phyloP scores from a whole-genome alignment of 2,113 vertebrate species.

The Pipra filicauda region DNA sequence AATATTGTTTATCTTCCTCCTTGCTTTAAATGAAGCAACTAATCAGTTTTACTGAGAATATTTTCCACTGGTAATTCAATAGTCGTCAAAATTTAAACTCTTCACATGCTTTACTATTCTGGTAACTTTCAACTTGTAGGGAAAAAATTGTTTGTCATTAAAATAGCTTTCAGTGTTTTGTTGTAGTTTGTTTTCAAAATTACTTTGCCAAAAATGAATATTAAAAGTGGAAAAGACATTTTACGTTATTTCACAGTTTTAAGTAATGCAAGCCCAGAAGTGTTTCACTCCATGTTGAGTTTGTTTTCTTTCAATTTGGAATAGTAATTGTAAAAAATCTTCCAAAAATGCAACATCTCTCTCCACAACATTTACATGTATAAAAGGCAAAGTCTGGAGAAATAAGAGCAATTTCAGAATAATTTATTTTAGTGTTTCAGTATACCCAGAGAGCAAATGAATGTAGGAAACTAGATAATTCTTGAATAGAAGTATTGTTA shows the following conservation, averaged over 20 bases:
- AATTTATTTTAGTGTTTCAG: not conserved
- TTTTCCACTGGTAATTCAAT: not conserved
- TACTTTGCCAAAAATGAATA: not conserved
- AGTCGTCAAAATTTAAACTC: not conserved
- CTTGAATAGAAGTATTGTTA: not conserved
- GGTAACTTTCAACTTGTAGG: not conserved
- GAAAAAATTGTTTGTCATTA: not conserved
- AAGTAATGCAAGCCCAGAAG: not conserved
- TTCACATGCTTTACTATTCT: not conserved
- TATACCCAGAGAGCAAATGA: not conserved
- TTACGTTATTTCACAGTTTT: not conserved
- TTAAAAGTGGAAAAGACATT: not conserved
- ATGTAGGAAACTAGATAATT: not conserved
- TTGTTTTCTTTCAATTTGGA: not conserved
- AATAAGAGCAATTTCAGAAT: not conserved
- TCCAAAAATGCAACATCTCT: not conserved
- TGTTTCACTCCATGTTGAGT: not conserved
- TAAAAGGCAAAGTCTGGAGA: not conserved
- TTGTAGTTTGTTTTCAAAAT: not conserved
- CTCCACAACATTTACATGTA: not conserved
- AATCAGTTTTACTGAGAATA: not conserved
- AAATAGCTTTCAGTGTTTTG: not conserved
- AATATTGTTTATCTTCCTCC: not conserved
- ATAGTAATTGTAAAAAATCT: not conserved
- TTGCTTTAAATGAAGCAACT: not conserved